Evolutionary conservation across 2,888 invertebrate species (phyloP), one percentile per base, ranked within the genome.

Genomic region (Cyclophora albipunctata): DNA sequence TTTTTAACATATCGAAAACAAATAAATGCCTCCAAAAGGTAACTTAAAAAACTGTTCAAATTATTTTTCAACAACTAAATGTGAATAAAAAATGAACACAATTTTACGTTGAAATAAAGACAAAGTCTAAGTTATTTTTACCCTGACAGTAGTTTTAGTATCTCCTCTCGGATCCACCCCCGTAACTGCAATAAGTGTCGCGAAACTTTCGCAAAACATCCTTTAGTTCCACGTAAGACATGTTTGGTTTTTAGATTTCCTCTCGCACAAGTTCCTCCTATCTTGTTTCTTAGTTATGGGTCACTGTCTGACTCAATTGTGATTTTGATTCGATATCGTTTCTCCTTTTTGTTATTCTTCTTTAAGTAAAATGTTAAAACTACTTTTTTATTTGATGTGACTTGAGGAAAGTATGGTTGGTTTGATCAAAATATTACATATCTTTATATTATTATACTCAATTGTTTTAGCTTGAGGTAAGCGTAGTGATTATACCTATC

Each of bases 111-210:
- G 20, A 20, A 20, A 20, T 20, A 20, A 20, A 20, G 20, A 20
- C 20, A 20, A 20, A 20, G 20, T 20, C 20, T 20, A 20, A 20
- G 20, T 20, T 20, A 20, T 52, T 47, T 51, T 48, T 51, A 53
- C 51, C 37, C 49, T 47, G 50, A 54, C 49, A 43, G 54, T 54
- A 54, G 51, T 51, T 49, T 49, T 51, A 37, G 54, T 54, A 52
- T 45, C 51, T 45, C 49, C 51, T 54, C 47, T 45, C 53, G 48
- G 50, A 58, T 60, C 57, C 58, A 57, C 52, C 57, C 54, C 50
- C 52, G 58, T 66, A 74, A 78, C 78, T 78, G 75, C 79, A 80
- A 77, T 79, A 78, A 80, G 81, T 75, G 81, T 80, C 79, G 69
- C 68, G 58, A 72, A 81, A 81, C 71, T 81, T 80, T 77, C 54